phyloP scores from a whole-genome alignment of 2,797 vertebrate species.

The Parauchenoglanis ngamensis region DNA sequence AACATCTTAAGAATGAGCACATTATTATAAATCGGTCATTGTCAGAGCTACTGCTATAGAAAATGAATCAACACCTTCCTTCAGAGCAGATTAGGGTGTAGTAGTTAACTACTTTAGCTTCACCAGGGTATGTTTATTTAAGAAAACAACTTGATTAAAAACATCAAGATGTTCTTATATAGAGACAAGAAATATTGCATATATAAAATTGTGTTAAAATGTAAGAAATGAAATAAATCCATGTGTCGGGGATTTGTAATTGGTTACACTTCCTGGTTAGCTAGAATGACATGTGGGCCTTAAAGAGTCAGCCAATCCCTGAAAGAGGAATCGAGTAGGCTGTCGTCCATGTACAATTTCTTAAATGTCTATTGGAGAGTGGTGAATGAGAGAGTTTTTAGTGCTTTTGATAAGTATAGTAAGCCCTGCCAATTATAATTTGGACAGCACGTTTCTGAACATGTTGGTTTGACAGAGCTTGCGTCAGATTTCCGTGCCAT shows the following conservation, averaged over 20 bases:
- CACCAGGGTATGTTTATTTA: background rate
- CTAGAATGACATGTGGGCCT: conserved; percentile 1
- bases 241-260: background rate
- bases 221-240: background rate
- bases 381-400: conserved; percentile 7
- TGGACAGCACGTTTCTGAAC: conserved; percentile 8
- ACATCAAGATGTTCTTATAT: background rate
- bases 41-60: background rate
- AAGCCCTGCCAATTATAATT: background rate
- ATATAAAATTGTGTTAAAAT: background rate
- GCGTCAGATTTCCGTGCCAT: background rate
- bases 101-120: background rate
- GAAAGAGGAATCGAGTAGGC: background rate
- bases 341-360: background rate
- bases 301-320: background rate
- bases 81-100: background rate
- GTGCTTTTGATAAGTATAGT: background rate
- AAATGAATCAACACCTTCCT: background rate
- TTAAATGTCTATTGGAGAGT: background rate
- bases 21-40: background rate
- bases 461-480: background rate
- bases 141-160: background rate
- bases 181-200: background rate
- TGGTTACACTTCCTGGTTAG: background rate
- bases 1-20: background rate